A percentile compares a stretch with the other conserved stretches of the same genome.
These are phyloP conservation scores for Leptura quadrifasciata DNA, from an alignment of 2,888 invertebrate genomes.

Conservation along the genomic window DNA sequence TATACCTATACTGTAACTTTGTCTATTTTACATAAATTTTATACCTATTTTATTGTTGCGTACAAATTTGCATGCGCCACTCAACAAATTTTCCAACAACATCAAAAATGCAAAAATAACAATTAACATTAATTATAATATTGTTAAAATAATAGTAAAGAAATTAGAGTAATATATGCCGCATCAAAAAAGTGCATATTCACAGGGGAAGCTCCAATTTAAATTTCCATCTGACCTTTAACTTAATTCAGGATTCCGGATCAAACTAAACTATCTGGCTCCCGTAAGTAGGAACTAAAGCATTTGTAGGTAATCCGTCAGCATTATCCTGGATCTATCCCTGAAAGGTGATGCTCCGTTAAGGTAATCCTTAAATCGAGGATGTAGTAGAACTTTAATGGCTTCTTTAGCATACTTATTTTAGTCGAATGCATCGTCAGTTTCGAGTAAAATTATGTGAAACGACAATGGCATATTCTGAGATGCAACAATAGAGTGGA, in stretches of 20 bases:
- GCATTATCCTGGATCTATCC: conserved; percentile 24
- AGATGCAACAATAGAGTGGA: neutral
- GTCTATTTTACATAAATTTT: too few species aligned
- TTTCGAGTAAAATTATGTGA: neutral
- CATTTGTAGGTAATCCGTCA: conserved; percentile 26
- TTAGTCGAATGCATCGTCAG: neutral
- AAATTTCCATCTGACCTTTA: conserved; percentile 1
- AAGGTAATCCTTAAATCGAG: neutral
- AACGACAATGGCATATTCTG: neutral
- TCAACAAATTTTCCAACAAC: too few species aligned
- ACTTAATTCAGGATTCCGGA: conserved; percentile 5
- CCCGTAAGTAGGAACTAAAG: neutral
- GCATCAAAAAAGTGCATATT: neutral
- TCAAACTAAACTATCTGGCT: conserved; percentile 19
- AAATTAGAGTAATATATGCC: neutral
- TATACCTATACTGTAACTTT: too few species aligned
- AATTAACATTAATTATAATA: neutral
- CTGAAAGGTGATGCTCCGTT: neutral
- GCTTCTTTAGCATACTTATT: neutral
- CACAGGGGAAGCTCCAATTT: neutral
- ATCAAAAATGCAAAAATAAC: too few species aligned
- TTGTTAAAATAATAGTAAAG: neutral
- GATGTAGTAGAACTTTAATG: conserved; percentile 23
- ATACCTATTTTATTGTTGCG: too few species aligned
- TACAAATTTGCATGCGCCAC: too few species aligned